These are phyloP conservation scores for Noctuana brunneofusca DNA, from an alignment of 2,888 invertebrate genomes.

Conservation along the genomic window DNA sequence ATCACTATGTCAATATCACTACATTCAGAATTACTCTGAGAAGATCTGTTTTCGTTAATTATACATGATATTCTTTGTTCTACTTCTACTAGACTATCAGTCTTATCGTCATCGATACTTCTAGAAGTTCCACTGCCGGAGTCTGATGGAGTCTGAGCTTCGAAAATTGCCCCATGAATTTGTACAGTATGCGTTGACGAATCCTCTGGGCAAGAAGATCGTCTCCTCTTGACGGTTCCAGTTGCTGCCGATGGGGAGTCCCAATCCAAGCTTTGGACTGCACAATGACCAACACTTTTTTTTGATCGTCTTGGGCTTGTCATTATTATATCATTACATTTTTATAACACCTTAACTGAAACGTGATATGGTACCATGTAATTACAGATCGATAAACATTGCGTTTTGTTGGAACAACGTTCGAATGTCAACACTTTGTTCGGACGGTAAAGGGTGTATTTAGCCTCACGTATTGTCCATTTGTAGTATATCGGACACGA, in stretches of 20 bases:
- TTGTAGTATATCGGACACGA: conserved; percentile 67
- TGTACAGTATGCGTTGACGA: conserved; percentile 48
- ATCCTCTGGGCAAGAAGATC: conserved; percentile 80
- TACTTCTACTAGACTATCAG: conserved; percentile 69
- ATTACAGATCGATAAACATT: conserved; percentile 28
- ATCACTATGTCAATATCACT: conserved; percentile 76
- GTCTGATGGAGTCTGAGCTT: conserved; percentile 71
- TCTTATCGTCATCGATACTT: conserved; percentile 66
- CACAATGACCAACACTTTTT: conserved; percentile 70
- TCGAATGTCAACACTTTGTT: conserved; percentile 45
- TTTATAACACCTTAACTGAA: conserved; percentile 48
- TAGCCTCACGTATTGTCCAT: conserved; percentile 49
- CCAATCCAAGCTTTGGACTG: conserved; percentile 84
- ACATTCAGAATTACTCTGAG: conserved; percentile 74
- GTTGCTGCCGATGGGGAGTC: conserved; percentile 88
- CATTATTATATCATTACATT: conserved; percentile 69
- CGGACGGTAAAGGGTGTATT: conserved; percentile 44
- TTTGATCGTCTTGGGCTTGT: conserved; percentile 78
- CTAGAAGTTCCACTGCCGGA: conserved; percentile 71
- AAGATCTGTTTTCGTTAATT: conserved; percentile 76
- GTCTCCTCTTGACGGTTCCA: conserved; percentile 87
- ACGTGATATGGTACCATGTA: conserved; percentile 28
- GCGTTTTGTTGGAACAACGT: conserved; percentile 53
- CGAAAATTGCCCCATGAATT: conserved; percentile 62
- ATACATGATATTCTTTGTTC: conserved; percentile 78